Evolutionary conservation across 2,797 vertebrate genomes (phyloP).

Genomic region (Synaphobranchus kaupii): DNA sequence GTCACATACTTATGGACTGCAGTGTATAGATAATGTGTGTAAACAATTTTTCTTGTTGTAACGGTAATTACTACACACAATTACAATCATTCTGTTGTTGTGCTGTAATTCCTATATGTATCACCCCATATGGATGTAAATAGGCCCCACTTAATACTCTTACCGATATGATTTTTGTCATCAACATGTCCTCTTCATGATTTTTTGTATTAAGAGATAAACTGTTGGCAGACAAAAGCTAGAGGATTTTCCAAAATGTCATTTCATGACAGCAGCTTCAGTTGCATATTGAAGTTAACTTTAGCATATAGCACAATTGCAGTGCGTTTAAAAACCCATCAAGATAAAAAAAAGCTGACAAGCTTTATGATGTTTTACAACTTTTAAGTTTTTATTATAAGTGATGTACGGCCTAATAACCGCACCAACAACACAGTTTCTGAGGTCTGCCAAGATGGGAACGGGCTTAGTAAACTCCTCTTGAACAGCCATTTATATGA

Average conservation of each 20-base stretch:
- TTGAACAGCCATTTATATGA: neutral
- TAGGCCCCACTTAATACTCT: no score
- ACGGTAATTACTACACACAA: no score
- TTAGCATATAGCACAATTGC: neutral
- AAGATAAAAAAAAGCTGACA: slow-evolving; percentile 32
- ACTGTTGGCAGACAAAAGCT: slow-evolving; percentile 21
- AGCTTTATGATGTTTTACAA: neutral
- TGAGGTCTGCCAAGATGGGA: neutral
- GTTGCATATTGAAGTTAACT: slow-evolving; percentile 32
- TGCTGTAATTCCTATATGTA: no score
- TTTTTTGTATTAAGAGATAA: slow-evolving; percentile 1
- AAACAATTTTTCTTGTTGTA: no score
- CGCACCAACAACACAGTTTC: neutral
- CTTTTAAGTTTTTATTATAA: neutral
- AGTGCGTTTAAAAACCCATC: neutral
- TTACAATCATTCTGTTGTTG: no score
- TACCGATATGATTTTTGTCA: neutral
- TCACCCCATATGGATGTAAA: no score
- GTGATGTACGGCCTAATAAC: slow-evolving; percentile 29
- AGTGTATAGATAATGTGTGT: no score
- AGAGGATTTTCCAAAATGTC: neutral
- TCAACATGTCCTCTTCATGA: no score
- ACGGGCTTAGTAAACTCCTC: neutral
- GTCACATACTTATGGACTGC: no score
- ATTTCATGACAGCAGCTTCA: slow-evolving; percentile 38